Base-by-base conservation (phyloP, 2,888 invertebrate genomes). In the Malthinus flaveolus region DNA sequence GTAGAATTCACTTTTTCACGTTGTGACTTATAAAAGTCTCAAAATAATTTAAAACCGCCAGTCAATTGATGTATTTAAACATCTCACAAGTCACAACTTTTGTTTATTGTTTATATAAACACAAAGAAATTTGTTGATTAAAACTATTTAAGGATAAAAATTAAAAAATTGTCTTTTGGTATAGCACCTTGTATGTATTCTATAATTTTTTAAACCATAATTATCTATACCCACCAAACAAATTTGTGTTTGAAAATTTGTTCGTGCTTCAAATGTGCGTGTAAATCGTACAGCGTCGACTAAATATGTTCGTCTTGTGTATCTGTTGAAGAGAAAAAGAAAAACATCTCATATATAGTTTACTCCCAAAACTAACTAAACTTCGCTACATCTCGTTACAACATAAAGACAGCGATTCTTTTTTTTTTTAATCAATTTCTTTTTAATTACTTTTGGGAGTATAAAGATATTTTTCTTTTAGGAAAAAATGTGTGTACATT, bases 291-390 rank as follows among this genome's bases (percentile, higher is more conserved):
- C 56, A 61, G 57, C 61, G 56, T 56, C 44, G 62, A 62, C 72
- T 76, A 88, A 82, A 88, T 87, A 82, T 85, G 86, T 81, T 88
- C 88, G 78, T 88, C 88, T 80, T 86, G 87, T 78, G 86, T 86
- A 86, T 88, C 88, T 88, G 87, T 71, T 81, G 78, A 77, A 78
- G 23, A 80, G 78, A 81, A 83, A 83, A 83, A 76, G 72, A 84
- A 82, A 81, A 82, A 82, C 78, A 81, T 82, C 81, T 80, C 73
- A 23, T 23, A 23, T 23, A 23, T 23, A 23, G 60, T 68, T 72
- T 67, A 78, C 78, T 78, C 78, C 79, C 78, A 78, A 77, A 76
- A 74, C 70, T 68, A 53, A 39, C 48, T 48, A 49, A 49, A 23
- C 5, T 57, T 49, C 48, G 45, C 49, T 32, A 64, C 66, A 78